Evolutionary conservation across 2,888 invertebrate genomes (phyloP).

Genomic region (Drosophila borborema): DNA sequence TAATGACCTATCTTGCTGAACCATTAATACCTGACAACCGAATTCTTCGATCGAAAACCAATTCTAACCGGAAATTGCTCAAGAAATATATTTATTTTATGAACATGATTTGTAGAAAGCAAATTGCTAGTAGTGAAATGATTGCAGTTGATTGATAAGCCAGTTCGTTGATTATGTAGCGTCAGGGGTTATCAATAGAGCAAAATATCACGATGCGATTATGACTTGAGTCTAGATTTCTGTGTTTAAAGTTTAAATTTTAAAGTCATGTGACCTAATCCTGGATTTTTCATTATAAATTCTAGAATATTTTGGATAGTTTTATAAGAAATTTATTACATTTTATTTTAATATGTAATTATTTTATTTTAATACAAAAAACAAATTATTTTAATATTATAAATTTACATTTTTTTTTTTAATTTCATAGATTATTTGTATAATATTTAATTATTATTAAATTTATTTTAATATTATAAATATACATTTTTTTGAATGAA

Average conservation of each 20-base stretch:
- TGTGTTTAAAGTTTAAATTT: background rate
- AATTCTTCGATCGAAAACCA: conserved; percentile 23
- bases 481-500: background rate
- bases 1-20: conserved; percentile 12
- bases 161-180: background rate
- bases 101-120: conserved; percentile 21
- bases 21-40: background rate
- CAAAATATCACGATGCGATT: background rate
- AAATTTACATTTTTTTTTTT: background rate
- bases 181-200: conserved; percentile 16
- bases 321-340: background rate
- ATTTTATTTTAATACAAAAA: too few species aligned
- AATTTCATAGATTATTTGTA: background rate
- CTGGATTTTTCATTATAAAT: background rate
- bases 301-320: background rate
- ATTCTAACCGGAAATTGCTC: conserved; percentile 30
- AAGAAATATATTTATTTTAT: background rate
- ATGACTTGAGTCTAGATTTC: background rate
- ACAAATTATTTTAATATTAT: too few species aligned
- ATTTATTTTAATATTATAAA: too few species aligned
- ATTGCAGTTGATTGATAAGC: background rate
- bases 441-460: too few species aligned
- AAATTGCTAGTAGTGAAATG: conserved; percentile 8
- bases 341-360: background rate
- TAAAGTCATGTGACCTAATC: background rate